These are phyloP conservation scores for Parazoanthus darwini DNA, from an alignment of 92 coral and sea anemone species.

Conservation along the genomic window DNA sequence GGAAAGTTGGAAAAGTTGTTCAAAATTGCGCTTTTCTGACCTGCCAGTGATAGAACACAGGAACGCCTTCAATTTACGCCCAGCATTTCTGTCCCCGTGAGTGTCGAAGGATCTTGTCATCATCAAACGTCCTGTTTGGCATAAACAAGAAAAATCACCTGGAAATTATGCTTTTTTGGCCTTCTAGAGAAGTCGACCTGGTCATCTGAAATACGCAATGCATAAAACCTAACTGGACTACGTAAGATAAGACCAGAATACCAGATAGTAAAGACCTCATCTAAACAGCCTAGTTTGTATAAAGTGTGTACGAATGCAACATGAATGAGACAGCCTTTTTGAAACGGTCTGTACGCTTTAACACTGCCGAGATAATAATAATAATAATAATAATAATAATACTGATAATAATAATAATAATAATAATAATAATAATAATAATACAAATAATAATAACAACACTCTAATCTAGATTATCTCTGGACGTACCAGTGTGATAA, in stretches of 20 bases:
- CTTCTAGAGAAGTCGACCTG: too few species aligned
- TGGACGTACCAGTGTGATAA: neutral
- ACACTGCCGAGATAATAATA: neutral
- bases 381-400: neutral
- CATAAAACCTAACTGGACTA: too few species aligned
- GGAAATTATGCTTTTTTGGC: too few species aligned
- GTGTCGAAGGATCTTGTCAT: constrained; percentile 36
- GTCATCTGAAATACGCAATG: too few species aligned
- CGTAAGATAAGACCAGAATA: too few species aligned
- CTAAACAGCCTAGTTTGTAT: too few species aligned
- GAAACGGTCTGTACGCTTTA: too few species aligned
- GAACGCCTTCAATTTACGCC: constrained; percentile 10
- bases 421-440: neutral
- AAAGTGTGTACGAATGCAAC: too few species aligned
- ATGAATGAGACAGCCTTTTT: too few species aligned
- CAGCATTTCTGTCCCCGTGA: constrained; percentile 31
- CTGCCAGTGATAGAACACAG: constrained; percentile 20
- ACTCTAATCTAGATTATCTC: neutral
- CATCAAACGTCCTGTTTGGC: constrained; percentile 14
- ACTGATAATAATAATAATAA: too few species aligned
- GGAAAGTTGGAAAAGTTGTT: too few species aligned
- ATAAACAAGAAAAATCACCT: neutral
- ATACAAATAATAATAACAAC: neutral
- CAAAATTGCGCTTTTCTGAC: neutral
- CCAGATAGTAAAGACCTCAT: too few species aligned